A percentile compares a stretch with the other conserved stretches of the same genome.
phyloP scores from a whole-genome alignment of 2,113 vertebrate species.

The Tonatia bakeri region DNA sequence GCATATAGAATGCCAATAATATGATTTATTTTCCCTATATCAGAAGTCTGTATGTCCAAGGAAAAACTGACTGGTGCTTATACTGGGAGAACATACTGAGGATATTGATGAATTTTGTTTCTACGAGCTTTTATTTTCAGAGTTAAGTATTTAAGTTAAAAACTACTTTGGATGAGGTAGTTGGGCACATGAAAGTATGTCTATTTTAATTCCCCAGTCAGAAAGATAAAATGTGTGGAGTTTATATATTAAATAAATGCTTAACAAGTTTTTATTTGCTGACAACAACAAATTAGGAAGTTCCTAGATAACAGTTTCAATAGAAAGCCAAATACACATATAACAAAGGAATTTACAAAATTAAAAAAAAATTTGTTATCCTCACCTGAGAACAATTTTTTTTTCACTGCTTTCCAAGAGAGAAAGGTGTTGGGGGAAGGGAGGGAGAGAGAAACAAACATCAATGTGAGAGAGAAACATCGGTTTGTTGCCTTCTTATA shows the following conservation, averaged over 20 bases:
- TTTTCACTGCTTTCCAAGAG: too few species aligned
- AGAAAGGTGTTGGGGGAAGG: too few species aligned
- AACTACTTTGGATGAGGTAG: not conserved
- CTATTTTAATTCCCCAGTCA: not conserved
- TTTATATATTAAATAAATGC: not conserved
- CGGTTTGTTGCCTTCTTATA: too few species aligned
- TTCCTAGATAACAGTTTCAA: not conserved
- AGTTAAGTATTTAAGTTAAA: constrained; percentile 1
- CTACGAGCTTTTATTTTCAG: not conserved
- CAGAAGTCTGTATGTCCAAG: not conserved
- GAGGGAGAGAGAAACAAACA: too few species aligned
- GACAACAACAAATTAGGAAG: not conserved
- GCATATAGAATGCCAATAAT: not conserved
- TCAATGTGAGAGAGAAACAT: too few species aligned
- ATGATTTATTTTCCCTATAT: not conserved
- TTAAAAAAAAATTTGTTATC: too few species aligned
- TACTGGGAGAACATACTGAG: not conserved
- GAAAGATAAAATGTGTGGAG: not conserved
- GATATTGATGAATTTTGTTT: not conserved
- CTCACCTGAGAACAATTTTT: too few species aligned
- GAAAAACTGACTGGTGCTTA: not conserved
- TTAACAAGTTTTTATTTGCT: constrained; percentile 1
- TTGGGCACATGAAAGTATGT: constrained; percentile 27
- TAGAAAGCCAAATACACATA: not conserved
- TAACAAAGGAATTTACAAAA: not conserved